Evolutionary conservation across 2,797 vertebrate species (phyloP), one percentile per base, ranked within the genome.

Genomic region (Enteromius paludinosus): DNA sequence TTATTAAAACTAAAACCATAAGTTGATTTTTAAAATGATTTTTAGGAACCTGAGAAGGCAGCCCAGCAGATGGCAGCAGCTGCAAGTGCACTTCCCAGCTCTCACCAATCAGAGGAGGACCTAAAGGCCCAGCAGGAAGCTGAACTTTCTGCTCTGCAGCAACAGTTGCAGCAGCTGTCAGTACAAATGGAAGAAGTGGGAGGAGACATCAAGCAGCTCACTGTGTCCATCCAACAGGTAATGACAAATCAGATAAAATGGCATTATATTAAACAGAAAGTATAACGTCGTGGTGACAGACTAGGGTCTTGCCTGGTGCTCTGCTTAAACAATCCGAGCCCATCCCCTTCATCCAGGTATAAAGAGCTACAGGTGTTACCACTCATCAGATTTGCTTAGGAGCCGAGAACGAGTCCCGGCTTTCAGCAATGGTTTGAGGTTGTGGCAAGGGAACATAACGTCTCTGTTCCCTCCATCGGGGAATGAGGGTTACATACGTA

Each of bases 211-310:
- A 96, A 94, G 88, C 93, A 91, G 65, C 90, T 94, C 68, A 92
- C 87, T 5, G 89, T 96, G 74, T 94, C 92, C 49, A 89, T 95
- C 4, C 78, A 91, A 76, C 96, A 97, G 95, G 96, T 96, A 83
- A 68, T 30, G 69, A n/a, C 1, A 28, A 56, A 9, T 17, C 3
- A 33, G 8, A 41, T 18, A 18, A 70, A 28, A 28, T 49, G 25
- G 43, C 18, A 33, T 5, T 56, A 20, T 28, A 38, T 23, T 23
- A n/a, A 14, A 56, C 25, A 54, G 5, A 30, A 3, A 54, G 14
- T 62, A 30, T 41, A 41, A 41, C 9, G 35, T 38, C 8, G 35
- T 38, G 9, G 11, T 11, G 38, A 41, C 8, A 41, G 38, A 41
- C 8, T 41, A 9, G 38, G 8, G 38, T 38, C 7, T 38, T 38